Evolutionary conservation across 2,113 vertebrate species (phyloP).

Genomic region (Cyanoramphus novaezelandiae): DNA sequence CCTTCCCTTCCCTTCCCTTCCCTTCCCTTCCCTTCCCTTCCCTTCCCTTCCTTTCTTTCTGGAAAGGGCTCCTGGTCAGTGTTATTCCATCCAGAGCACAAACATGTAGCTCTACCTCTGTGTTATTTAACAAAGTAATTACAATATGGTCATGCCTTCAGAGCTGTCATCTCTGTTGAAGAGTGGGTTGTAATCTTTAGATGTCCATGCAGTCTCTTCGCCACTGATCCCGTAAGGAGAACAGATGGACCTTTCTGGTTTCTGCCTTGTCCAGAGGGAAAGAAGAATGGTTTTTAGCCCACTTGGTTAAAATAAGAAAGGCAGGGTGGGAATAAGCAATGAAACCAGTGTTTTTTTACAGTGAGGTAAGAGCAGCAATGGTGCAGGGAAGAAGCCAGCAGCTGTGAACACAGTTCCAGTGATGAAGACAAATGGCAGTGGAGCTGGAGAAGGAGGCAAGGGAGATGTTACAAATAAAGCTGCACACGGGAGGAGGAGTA

Average conservation of each 20-base stretch:
- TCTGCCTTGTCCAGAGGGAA: conserved; percentile 16
- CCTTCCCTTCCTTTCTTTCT: background rate
- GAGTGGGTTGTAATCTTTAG: conserved; percentile 42
- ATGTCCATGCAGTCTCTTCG: conserved; percentile 9
- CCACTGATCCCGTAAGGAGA: background rate
- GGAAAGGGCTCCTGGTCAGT: background rate
- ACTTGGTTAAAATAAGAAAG: background rate
- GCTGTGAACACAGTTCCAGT: background rate
- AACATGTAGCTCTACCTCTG: background rate
- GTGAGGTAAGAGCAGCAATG: background rate
- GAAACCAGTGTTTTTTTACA: background rate
- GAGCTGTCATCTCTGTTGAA: conserved; percentile 41
- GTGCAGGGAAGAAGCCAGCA: background rate
- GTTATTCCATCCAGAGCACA: background rate
- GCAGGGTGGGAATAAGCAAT: background rate
- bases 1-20: too few relatives aligned
- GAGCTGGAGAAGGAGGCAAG: background rate
- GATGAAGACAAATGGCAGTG: background rate
- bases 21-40: too few relatives aligned
- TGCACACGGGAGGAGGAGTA: background rate
- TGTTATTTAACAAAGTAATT: conserved; percentile 30
- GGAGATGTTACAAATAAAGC: background rate
- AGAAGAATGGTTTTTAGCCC: conserved; percentile 8
- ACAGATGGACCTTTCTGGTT: conserved; percentile 45
- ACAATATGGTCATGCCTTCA: conserved; percentile 13